Evolutionary conservation across 2,113 vertebrate genomes (phyloP).

Genomic region (Mystacornis crossleyi): DNA sequence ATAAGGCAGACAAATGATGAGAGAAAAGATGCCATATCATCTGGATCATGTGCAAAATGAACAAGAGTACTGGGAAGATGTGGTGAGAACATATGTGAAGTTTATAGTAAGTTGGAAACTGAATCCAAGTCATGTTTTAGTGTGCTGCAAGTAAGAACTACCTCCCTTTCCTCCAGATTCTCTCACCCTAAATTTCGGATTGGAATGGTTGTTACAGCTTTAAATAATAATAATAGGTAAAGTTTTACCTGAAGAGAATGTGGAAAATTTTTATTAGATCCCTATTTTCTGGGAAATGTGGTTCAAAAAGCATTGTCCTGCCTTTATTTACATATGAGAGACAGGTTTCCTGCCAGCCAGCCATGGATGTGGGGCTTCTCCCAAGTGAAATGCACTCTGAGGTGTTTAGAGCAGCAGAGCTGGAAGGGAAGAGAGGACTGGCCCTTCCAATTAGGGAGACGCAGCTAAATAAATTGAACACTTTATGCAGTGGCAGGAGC

Average conservation of each 20-base stretch:
- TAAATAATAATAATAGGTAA: not conserved
- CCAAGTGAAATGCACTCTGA: not conserved
- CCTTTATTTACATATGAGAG: not conserved
- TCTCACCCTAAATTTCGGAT: not conserved
- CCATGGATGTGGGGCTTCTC: not conserved
- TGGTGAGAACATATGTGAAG: not conserved
- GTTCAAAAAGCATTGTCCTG: not conserved
- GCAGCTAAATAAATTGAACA: not conserved
- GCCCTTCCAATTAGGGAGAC: not conserved
- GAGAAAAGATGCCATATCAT: not conserved
- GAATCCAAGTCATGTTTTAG: not conserved
- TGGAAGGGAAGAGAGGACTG: not conserved
- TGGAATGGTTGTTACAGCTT: not conserved
- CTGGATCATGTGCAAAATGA: not conserved
- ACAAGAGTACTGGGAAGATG: not conserved
- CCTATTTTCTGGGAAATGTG: not conserved
- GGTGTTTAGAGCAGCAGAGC: not conserved
- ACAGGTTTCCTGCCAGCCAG: not conserved
- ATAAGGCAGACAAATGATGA: not conserved
- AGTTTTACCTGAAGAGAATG: not conserved
- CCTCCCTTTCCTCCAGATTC: not conserved
- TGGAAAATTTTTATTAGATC: not conserved
- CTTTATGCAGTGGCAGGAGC: not conserved
- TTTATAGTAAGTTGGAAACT: not conserved
- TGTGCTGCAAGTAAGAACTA: not conserved